Evolutionary conservation across 2,797 vertebrate species (phyloP).

Genomic region (Hafferia zeledoni): DNA sequence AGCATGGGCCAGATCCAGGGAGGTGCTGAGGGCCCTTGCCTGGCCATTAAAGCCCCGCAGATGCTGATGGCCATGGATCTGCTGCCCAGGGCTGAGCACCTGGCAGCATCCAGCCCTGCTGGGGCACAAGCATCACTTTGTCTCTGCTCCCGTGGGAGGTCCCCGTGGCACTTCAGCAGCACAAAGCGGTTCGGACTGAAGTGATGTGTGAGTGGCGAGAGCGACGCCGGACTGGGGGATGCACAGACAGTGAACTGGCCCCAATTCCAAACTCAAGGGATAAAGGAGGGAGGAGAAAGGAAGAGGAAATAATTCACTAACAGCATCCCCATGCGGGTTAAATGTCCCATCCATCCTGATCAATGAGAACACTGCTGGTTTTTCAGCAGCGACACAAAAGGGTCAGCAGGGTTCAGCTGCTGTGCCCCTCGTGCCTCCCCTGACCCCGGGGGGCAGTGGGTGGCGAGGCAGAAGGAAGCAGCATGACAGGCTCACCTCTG

Average conservation of each 20-base stretch:
- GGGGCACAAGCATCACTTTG: not conserved
- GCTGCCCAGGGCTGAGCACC: not conserved
- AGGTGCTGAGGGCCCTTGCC: slow-evolving; percentile 12
- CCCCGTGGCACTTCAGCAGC: not conserved
- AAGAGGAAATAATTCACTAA: slow-evolving; percentile 73
- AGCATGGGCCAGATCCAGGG: not conserved
- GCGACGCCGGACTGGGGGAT: not conserved
- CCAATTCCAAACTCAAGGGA: not conserved
- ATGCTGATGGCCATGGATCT: not conserved
- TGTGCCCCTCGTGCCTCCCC: slow-evolving; percentile 24
- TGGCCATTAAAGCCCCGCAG: not conserved
- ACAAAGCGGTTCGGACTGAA: not conserved
- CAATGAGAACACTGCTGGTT: slow-evolving; percentile 53
- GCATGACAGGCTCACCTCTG: slow-evolving; percentile 87
- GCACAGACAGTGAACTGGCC: not conserved
- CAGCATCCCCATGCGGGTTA: slow-evolving; percentile 57
- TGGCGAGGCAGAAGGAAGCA: not conserved
- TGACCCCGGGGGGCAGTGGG: slow-evolving; percentile 9
- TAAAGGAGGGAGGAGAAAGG: slow-evolving; percentile 58
- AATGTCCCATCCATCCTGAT: slow-evolving; percentile 63
- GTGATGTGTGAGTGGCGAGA: not conserved
- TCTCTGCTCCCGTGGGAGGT: not conserved
- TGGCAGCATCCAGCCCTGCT: not conserved
- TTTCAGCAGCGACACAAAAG: not conserved
- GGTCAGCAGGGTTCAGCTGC: slow-evolving; percentile 41